Base-by-base conservation (phyloP, 2,113 vertebrate genomes). In the Cyphomyrus plagiostoma region DNA sequence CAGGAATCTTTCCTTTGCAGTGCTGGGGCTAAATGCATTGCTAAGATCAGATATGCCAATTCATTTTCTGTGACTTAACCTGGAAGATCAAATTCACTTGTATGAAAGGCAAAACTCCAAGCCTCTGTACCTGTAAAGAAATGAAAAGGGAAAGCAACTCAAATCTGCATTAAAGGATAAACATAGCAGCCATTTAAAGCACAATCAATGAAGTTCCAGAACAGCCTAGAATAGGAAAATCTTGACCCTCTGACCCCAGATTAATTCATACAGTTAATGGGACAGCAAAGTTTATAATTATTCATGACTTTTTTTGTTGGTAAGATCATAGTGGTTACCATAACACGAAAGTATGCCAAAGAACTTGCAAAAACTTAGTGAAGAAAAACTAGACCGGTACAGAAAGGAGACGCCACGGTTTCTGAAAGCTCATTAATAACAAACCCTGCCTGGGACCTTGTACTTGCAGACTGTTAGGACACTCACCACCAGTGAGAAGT, bases 221-320 rank as follows among this genome's bases (percentile, higher is more conserved):
- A 84, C 35, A 23, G 21, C 21, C 42, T 3, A n/a, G 8, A 26
- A 70, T 30, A 70, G 62, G 62, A 70, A 66, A 66, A 66, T n/a
- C 58, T 11, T 26, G 8, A 48, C 45, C 39, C 82, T 46, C 82
- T 21, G 21, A 84, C 82, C 39, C 45, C 21, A 46, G 21, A 48
- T 84, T 23, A 84, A 84, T 48, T 48, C 39, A 84, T 48, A n/a
- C 9, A 84, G 39, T 48, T 23, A 48, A 48, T 26, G 35, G 46
- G 39, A 84, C 0, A 1, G 17, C 19, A 84, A 8, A 80, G 74
- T 80, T 80, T 80, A 70, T 13, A 42, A 80, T 42, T 39, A 39
- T 80, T 80, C 35, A 19, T 42, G 30, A 77, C 35, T 3, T 19
- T 74, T 91, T 91, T 92, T 93, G 94, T 93, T 92, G 92, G 26